Conservation (phyloP, 1,140 invertebrate genomes). For the Penaeus vannamei region DNA sequence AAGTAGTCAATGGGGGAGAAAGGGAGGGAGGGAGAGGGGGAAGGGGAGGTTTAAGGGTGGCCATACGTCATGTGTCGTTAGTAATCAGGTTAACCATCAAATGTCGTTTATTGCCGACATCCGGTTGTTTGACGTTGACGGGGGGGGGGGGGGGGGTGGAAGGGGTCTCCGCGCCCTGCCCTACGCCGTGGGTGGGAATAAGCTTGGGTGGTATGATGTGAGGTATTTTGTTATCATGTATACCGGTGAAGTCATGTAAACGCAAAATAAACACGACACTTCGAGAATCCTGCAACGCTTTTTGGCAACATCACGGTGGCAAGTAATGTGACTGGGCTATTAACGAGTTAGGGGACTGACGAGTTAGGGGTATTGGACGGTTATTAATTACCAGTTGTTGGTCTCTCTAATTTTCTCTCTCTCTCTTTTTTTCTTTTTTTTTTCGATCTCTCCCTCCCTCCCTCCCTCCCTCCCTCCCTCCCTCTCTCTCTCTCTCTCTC, state of each 20-base stretch:
- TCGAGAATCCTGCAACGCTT: too few relatives aligned
- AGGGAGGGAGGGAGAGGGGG: not conserved
- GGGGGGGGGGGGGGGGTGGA: not conserved
- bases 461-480: not conserved
- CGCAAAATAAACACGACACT: too few relatives aligned
- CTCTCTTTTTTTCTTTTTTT: not conserved
- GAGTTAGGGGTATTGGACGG: not conserved
- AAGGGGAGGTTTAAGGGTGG: not conserved
- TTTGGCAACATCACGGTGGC: too few relatives aligned
- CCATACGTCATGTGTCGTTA: not conserved
- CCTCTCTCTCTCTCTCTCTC: not conserved
- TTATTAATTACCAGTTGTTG: constrained; percentile 11
- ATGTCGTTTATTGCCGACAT: constrained; percentile 22
- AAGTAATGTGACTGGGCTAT: too few relatives aligned
- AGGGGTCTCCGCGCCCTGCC: not conserved
- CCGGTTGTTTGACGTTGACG: not conserved
- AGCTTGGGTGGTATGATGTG: too few relatives aligned
- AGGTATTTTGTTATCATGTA: too few relatives aligned
- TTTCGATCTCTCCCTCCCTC: too few relatives aligned
- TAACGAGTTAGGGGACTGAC: too few relatives aligned
- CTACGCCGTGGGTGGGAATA: too few relatives aligned
- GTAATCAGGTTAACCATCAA: constrained; percentile 17
- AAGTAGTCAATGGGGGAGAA: not conserved
- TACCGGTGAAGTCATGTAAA: too few relatives aligned
- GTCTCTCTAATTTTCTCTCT: not conserved